Evolutionary conservation across 2,797 vertebrate species (phyloP).

Genomic region (Enteromius unitaeniatus): DNA sequence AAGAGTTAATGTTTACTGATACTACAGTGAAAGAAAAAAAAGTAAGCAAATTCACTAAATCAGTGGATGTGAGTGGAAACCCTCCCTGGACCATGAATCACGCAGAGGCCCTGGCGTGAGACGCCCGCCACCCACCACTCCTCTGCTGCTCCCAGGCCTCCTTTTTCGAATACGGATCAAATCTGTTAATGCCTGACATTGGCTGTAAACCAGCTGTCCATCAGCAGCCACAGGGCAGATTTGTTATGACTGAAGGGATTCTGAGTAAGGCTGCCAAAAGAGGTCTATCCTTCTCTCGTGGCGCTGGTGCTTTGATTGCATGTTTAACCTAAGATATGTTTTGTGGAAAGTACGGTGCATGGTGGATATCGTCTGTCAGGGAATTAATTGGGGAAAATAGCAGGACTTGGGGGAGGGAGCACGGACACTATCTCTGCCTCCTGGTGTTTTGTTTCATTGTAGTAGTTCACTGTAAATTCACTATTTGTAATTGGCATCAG

Average conservation of each 20-base stretch:
- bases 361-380: slow-evolving; percentile 60
- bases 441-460: slow-evolving; percentile 35
- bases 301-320: slow-evolving; percentile 65
- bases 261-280: slow-evolving; percentile 52
- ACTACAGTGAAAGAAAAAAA: neutral
- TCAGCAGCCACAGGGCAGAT: slow-evolving; percentile 60
- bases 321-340: slow-evolving; percentile 58
- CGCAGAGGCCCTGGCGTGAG: slow-evolving; percentile 60
- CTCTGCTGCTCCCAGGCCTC: slow-evolving; percentile 47
- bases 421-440: slow-evolving; percentile 31
- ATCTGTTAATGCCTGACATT: slow-evolving; percentile 76
- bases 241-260: slow-evolving; percentile 67
- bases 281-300: slow-evolving; percentile 48
- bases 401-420: neutral
- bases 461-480: slow-evolving; percentile 14
- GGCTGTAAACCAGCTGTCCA: slow-evolving; percentile 68
- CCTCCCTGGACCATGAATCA: slow-evolving; percentile 63
- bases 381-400: slow-evolving; percentile 58
- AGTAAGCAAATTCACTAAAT: slow-evolving; percentile 44
- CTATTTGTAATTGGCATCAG: slow-evolving; percentile 32
- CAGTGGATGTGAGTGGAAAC: slow-evolving; percentile 60
- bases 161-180: slow-evolving; percentile 68
- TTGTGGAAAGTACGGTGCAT: slow-evolving; percentile 43
- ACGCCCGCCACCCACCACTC: slow-evolving; percentile 55
- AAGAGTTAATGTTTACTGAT: slow-evolving; percentile 1